Base-by-base conservation (phyloP, 2,888 invertebrate species). In the Coremacera marginata region DNA sequence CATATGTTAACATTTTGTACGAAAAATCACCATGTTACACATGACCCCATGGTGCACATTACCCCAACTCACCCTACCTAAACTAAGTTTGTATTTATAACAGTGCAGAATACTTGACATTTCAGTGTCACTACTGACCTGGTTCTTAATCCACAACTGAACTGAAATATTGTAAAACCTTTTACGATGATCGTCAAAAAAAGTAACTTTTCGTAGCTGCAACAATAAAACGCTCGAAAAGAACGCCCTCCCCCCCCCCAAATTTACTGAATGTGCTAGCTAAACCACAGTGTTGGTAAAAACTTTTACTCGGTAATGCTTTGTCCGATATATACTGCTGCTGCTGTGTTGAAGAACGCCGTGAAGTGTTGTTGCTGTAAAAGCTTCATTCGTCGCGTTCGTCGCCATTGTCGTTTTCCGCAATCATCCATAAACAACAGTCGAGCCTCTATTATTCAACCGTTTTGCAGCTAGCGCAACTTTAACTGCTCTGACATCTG, bases 281-380 rank as follows among this genome's bases (percentile, higher is more conserved):
- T 22, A 19, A 57, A 57, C 25, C 22, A 57, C 22, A 22, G 25
- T 25, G 7, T 19, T n/a, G 19, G 37, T 44, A 8, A 7, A 49
- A 9, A 67, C 3, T 27, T n/a, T 34, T 57, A 5, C 25, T 44
- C 62, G 76, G 63, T 76, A 71, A 70, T 76, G 76, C 71, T 63
- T 19, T 70, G 63, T 55, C 49, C 52, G 19, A 34, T 1, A 14
- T 27, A 51, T 52, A 52, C n/a, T 51, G 27, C 52, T 22, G 11
- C 31, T 34, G 31, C 31, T 52, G 31, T 27, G 49, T 37, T 49
- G 51, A 73, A 22, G 22, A 67, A 67, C 67, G 22, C 9, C 55
- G 75, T 67, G 55, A 75, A 52, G 37, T 57, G 8, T 62, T 25
- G 63, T 74, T 52, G 63, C 51, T 34, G 14, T 25, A 19, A 19